phyloP scores from a whole-genome alignment of 2,888 invertebrate genomes.

The Tachina grossa region DNA sequence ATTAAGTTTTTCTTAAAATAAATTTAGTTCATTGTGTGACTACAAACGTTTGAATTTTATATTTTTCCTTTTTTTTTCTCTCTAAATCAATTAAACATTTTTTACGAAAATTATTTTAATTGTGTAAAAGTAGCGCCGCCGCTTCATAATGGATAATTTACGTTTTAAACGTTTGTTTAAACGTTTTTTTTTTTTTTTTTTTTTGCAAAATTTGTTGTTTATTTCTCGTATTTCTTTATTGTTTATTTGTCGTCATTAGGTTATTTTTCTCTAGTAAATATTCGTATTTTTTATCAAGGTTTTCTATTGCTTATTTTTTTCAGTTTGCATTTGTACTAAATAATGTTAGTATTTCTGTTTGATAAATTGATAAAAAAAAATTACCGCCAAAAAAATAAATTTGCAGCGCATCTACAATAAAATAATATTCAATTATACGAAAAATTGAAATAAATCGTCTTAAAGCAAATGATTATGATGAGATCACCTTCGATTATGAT shows the following conservation, averaged over 20 bases:
- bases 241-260: conserved; percentile 48
- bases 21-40: conserved; percentile 60
- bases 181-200: conserved; percentile 1
- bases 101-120: conserved; percentile 66
- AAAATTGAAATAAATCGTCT: conserved; percentile 61
- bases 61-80: conserved; percentile 29
- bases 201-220: conserved; percentile 2
- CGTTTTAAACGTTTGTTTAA: conserved; percentile 46
- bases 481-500: conserved; percentile 55
- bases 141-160: conserved; percentile 65
- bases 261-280: conserved; percentile 42
- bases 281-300: conserved; percentile 52
- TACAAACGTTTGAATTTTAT: conserved; percentile 12
- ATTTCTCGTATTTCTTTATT: conserved; percentile 23
- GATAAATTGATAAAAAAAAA: conserved; percentile 42
- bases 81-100: conserved; percentile 70
- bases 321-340: conserved; percentile 32
- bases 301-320: conserved; percentile 19
- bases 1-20: conserved; percentile 48
- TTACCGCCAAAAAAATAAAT: conserved; percentile 64
- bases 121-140: conserved; percentile 70
- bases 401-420: conserved; percentile 11
- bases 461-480: conserved; percentile 36
- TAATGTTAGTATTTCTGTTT: conserved; percentile 20
- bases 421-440: conserved; percentile 41